Conservation (phyloP, 2,113 vertebrate species). For the Rostratula benghalensis region DNA sequence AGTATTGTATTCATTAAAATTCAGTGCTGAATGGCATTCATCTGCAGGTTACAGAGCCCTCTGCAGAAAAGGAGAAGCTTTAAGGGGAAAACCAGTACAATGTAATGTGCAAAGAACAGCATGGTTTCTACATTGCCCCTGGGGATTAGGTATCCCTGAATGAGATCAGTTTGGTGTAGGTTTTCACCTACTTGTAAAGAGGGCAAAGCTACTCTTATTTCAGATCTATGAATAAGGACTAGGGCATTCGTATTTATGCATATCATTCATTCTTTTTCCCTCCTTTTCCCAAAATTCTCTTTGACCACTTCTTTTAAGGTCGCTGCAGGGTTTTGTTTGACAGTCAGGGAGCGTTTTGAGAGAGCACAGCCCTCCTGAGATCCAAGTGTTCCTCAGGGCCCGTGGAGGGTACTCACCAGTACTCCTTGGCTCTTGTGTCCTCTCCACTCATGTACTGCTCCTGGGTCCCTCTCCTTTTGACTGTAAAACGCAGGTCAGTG, state of each 20-base stretch:
- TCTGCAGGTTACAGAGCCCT: neutral
- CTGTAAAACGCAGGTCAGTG: neutral
- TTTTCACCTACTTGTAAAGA: neutral
- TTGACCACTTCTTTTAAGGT: neutral
- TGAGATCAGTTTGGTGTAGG: neutral
- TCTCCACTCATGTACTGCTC: neutral
- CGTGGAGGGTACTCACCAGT: neutral
- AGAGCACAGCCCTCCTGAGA: neutral
- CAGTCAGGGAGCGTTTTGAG: neutral
- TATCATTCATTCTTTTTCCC: neutral
- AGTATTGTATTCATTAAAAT: neutral
- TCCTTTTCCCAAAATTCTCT: neutral
- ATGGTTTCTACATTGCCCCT: neutral
- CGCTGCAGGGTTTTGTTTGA: neutral
- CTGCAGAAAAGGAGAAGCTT: neutral
- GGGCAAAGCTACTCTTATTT: neutral
- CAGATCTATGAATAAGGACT: neutral
- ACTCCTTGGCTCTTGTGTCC: accelerated
- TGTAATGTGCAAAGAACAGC: neutral
- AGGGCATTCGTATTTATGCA: neutral
- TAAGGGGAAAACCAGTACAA: neutral
- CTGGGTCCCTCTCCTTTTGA: neutral
- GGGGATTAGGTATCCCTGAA: neutral
- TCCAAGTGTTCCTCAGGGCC: neutral
- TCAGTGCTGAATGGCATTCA: neutral